phyloP scores from a whole-genome alignment of 2,797 vertebrate genomes.

The Sus cebifrons region DNA sequence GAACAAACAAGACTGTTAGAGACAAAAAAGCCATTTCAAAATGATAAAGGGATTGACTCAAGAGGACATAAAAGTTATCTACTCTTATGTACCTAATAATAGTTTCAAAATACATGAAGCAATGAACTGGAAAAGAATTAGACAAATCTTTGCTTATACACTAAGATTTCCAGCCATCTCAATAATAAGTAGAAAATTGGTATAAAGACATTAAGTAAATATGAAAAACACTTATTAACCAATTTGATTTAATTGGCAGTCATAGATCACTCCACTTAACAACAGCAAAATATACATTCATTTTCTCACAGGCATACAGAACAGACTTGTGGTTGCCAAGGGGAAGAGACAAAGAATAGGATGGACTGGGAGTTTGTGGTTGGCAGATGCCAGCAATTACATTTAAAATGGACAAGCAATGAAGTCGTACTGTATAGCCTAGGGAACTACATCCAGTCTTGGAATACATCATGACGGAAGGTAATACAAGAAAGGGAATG shows the following conservation, averaged over 20 bases:
- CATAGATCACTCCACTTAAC: not conserved
- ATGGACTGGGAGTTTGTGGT: too few species aligned
- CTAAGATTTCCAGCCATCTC: not conserved
- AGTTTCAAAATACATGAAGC: not conserved
- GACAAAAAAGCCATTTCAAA: not conserved
- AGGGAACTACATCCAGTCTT: too few species aligned
- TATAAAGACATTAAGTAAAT: not conserved
- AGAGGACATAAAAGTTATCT: not conserved
- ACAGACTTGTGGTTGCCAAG: too few species aligned
- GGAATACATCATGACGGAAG: too few species aligned
- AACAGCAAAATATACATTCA: not conserved
- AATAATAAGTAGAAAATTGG: constrained; percentile 12
- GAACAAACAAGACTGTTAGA: not conserved
- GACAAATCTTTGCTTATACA: not conserved
- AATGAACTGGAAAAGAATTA: not conserved
- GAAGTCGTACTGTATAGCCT: too few species aligned
- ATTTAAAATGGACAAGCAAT: too few species aligned
- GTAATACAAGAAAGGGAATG: too few species aligned
- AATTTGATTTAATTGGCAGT: not conserved
- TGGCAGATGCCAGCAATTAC: too few species aligned
- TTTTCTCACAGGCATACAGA: too few species aligned
- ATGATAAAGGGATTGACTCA: not conserved
- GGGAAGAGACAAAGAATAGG: too few species aligned
- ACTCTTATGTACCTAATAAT: not conserved
- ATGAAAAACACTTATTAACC: not conserved